Base-by-base conservation (phyloP, 1,140 invertebrate species). In the Stegodyphus dumicola region DNA sequence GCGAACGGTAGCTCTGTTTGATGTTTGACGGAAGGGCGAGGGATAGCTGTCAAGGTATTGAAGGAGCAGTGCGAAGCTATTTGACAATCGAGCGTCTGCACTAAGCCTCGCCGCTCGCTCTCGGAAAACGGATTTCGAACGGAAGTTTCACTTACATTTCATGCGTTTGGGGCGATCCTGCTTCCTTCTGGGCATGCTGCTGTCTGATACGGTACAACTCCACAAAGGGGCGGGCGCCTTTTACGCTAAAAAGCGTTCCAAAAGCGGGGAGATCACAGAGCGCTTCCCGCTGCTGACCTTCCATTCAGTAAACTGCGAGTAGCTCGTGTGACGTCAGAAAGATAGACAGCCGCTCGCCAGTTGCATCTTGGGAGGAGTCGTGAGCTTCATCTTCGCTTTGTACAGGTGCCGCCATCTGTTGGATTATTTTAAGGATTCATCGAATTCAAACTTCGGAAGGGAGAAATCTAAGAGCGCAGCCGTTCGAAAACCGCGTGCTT, bases 121-220 rank as follows among this genome's bases (percentile, higher is more conserved):
- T 49, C 60, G n/a, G 76, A n/a, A n/a, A 52, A 66, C n/a, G 52
- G 33, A 33, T 71, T 70, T 67, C 7, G 65, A 10, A 33, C 60
- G 48, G 77, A 65, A n/a, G 69, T 85, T 75, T 52, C 74, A 91
- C 93, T 93, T 92, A 93, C 93, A 93, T 93, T 93, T 93, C 91
- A 93, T 92, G 88, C 92, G 91, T 90, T 93, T 93, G 48, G 93
- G 93, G 89, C 92, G 93, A 89, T 93, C 91, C 90, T 93, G 93
- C 90, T 93, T 93, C 88, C 92, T 90, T 88, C 93, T 92, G 87
- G 93, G 92, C 93, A 93, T 93, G 89, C 81, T 88, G 87, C 78
- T 88, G 86, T 88, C 86, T 86, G 80, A 86, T 88, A 86, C 69
- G 77, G 85, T 87, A 81, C 77, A 79, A 88, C 88, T 87, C 73